Percentiles rank a stretch among this genome's conserved stretches.
phyloP scores from a whole-genome alignment of 1,140 invertebrate genomes.

The Phenacoccus solenopsis region DNA sequence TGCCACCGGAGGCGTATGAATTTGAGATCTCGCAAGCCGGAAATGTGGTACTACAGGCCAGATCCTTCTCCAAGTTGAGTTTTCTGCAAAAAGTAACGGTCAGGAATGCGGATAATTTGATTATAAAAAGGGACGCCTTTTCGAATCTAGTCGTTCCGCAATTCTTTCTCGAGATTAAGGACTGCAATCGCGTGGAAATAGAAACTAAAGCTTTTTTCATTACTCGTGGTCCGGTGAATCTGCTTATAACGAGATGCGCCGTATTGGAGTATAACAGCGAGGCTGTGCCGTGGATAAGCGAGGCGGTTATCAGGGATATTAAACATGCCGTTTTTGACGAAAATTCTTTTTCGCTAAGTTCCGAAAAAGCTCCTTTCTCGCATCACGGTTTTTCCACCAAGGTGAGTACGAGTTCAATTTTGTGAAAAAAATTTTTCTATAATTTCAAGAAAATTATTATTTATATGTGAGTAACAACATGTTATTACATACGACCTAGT shows the following conservation, averaged over 20 bases:
- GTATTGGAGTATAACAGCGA: conserved; percentile 43
- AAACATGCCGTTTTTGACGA: conserved; percentile 38
- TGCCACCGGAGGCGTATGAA: conserved; percentile 39
- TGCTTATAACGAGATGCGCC: conserved; percentile 40
- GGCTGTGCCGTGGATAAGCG: conserved; percentile 49
- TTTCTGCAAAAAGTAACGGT: conserved; percentile 37
- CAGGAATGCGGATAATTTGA: conserved; percentile 36
- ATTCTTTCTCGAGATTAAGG: conserved; percentile 27
- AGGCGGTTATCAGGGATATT: conserved; percentile 43
- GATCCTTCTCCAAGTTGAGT: conserved; percentile 35
- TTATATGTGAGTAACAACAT: no score
- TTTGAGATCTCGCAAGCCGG: conserved; percentile 44
- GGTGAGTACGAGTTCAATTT: conserved; percentile 32
- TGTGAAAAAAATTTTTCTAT: not conserved
- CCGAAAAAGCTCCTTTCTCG: conserved; percentile 34
- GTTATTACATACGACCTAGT: no score
- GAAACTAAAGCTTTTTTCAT: conserved; percentile 38
- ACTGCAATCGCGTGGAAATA: conserved; percentile 39
- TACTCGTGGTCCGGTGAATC: conserved; percentile 42
- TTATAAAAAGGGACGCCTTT: conserved; percentile 40
- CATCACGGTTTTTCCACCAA: conserved; percentile 43
- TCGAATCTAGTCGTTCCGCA: conserved; percentile 37
- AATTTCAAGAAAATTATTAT: not conserved
- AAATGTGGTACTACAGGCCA: conserved; percentile 41
- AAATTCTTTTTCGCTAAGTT: conserved; percentile 48